Percentiles rank a stretch among this genome's conserved stretches.
phyloP scores from a whole-genome alignment of 2,888 invertebrate genomes.

The Trypoxylon attenuatum region DNA sequence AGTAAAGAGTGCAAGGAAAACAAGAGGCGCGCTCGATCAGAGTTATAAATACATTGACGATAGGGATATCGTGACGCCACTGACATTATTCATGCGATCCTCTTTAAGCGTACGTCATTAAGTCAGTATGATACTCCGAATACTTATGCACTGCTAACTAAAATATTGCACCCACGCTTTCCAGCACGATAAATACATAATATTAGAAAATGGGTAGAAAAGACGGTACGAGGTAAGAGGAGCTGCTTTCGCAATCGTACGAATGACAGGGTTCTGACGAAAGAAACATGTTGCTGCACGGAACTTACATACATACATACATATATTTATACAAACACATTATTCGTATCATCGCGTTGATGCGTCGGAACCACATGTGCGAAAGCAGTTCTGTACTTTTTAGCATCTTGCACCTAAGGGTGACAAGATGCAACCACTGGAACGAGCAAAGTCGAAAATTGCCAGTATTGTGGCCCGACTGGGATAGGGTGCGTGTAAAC shows the following conservation, averaged over 20 bases:
- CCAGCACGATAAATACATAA: no score
- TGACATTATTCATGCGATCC: neutral
- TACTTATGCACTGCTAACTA: no score
- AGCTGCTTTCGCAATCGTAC: no score
- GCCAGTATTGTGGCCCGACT: neutral
- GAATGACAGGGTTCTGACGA: no score
- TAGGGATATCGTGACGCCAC: neutral
- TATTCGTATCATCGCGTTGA: neutral
- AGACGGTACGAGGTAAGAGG: no score
- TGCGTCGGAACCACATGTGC: neutral
- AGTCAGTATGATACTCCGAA: no score
- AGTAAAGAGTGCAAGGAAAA: neutral
- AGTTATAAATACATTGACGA: neutral
- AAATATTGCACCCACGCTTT: no score
- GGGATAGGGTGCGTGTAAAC: conserved; percentile 32
- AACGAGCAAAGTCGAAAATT: neutral
- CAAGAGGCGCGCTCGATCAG: neutral
- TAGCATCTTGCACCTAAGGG: neutral
- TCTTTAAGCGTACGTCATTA: neutral
- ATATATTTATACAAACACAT: neutral
- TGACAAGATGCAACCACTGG: neutral
- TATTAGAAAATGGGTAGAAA: no score
- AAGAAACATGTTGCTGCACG: no score
- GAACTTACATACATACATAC: neutral
- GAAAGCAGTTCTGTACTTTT: neutral